Percentiles rank a stretch among this genome's conserved stretches.
Conservation (phyloP, 2,113 vertebrate species). For the Geococcyx californianus region DNA sequence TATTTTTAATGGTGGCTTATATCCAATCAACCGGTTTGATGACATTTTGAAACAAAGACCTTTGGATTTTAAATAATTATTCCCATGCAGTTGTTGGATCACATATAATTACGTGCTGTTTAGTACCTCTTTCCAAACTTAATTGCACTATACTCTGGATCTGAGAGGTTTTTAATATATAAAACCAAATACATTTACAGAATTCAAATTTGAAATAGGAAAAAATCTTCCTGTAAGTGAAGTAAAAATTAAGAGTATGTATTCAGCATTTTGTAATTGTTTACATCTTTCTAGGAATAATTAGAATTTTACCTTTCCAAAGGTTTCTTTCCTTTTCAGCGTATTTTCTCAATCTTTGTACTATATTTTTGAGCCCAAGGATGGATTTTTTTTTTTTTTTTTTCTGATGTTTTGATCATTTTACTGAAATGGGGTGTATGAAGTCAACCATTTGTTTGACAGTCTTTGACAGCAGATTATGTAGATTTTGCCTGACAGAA, state of each 20-base stretch:
- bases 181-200: neutral
- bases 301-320: constrained; percentile 1
- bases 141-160: neutral
- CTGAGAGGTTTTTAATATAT: neutral
- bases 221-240: neutral
- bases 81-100: neutral
- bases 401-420: constrained; percentile 69
- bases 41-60: neutral
- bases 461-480: constrained; percentile 76
- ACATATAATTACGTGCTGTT: neutral
- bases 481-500: constrained; percentile 71
- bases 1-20: constrained; percentile 8
- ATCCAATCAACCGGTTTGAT: neutral
- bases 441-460: constrained; percentile 78
- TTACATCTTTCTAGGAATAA: neutral
- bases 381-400: neutral
- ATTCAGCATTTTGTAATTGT: neutral
- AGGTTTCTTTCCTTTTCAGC: neutral
- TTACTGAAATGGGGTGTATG: constrained; percentile 69
- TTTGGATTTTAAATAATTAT: neutral
- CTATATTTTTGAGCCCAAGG: neutral
- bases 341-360: neutral
- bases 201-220: neutral
- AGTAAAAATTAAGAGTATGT: neutral
- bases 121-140: neutral